phyloP scores from a whole-genome alignment of 2,113 vertebrate species.

The Meriones unguiculatus region DNA sequence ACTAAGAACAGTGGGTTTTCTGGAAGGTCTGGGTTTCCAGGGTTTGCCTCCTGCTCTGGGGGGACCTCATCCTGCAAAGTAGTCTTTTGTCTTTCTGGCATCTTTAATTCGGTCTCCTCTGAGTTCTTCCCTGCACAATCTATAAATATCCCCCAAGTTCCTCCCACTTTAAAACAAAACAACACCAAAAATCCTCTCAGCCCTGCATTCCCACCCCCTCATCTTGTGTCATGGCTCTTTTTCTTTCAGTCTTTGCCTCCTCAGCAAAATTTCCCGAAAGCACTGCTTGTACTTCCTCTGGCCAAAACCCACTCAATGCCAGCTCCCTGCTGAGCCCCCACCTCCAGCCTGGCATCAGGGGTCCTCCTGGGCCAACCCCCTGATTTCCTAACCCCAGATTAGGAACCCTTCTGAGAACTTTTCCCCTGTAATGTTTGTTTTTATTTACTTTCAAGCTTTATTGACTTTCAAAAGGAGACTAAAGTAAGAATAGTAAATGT shows the following conservation, averaged over 20 bases:
- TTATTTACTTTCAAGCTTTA: conserved; percentile 85
- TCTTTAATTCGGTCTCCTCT: conserved; percentile 19
- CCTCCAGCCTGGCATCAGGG: not conserved
- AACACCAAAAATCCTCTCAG: conserved; percentile 2
- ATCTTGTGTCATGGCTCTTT: not conserved
- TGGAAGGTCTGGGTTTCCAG: not conserved
- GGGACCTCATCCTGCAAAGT: not conserved
- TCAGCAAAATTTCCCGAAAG: conserved; percentile 56
- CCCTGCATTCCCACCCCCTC: conserved; percentile 38
- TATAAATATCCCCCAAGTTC: conserved; percentile 69
- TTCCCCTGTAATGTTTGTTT: conserved; percentile 35
- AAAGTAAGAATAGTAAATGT: conserved; percentile 83
- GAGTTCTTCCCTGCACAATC: conserved; percentile 51
- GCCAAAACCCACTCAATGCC: not conserved
- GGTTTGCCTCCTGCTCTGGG: not conserved
- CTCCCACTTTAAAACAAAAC: conserved; percentile 65
- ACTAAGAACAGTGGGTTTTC: not conserved
- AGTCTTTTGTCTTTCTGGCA: not conserved
- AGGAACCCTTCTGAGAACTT: not conserved
- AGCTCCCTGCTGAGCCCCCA: not conserved
- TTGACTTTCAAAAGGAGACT: conserved; percentile 86
- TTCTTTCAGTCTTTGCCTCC: conserved; percentile 33
- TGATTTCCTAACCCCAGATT: not conserved
- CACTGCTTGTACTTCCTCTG: conserved; percentile 31
- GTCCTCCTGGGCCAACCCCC: not conserved